These are phyloP conservation scores for Rhyacophila brunnea DNA, from an alignment of 1,140 invertebrate genomes.

Conservation along the genomic window DNA sequence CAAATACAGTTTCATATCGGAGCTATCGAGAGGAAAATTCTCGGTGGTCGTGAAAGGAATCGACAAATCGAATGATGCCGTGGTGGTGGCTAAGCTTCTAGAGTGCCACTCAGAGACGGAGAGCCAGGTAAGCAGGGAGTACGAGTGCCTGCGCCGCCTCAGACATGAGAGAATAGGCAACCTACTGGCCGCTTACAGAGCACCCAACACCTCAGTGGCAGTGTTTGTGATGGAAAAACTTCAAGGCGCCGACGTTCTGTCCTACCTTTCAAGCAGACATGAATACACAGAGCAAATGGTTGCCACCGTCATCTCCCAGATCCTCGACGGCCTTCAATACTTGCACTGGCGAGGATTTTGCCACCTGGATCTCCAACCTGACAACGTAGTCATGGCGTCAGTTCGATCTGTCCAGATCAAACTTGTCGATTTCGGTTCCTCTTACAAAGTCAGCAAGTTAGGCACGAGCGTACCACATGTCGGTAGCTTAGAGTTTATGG, in stretches of 20 bases:
- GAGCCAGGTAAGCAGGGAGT: slow-evolving; percentile 71
- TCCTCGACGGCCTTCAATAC: slow-evolving; percentile 86
- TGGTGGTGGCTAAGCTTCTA: slow-evolving; percentile 78
- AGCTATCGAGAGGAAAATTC: slow-evolving; percentile 80
- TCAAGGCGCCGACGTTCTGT: slow-evolving; percentile 87
- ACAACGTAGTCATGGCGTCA: slow-evolving; percentile 93
- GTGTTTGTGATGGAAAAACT: slow-evolving; percentile 83
- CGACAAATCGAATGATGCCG: slow-evolving; percentile 67
- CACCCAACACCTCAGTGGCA: slow-evolving; percentile 62
- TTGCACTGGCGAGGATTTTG: slow-evolving; percentile 90
- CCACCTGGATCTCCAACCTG: slow-evolving; percentile 92
- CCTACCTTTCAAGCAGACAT: slow-evolving; percentile 81
- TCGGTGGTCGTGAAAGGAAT: slow-evolving; percentile 82
- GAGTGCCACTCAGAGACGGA: slow-evolving; percentile 68
- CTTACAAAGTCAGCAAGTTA: slow-evolving; percentile 76
- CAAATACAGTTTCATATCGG: slow-evolving; percentile 80
- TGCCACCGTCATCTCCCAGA: slow-evolving; percentile 76
- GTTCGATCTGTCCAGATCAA: slow-evolving; percentile 85
- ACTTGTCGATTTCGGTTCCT: slow-evolving; percentile 86
- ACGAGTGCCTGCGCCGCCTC: slow-evolving; percentile 75
- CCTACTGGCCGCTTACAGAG: slow-evolving; percentile 70
- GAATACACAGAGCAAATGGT: slow-evolving; percentile 91
- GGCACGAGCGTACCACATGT: slow-evolving; percentile 69
- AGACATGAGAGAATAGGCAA: slow-evolving; percentile 82
- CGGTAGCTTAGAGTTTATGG: slow-evolving; percentile 71